Base-by-base conservation (phyloP, 2,113 vertebrate species). In the Eubucco bourcierii region DNA sequence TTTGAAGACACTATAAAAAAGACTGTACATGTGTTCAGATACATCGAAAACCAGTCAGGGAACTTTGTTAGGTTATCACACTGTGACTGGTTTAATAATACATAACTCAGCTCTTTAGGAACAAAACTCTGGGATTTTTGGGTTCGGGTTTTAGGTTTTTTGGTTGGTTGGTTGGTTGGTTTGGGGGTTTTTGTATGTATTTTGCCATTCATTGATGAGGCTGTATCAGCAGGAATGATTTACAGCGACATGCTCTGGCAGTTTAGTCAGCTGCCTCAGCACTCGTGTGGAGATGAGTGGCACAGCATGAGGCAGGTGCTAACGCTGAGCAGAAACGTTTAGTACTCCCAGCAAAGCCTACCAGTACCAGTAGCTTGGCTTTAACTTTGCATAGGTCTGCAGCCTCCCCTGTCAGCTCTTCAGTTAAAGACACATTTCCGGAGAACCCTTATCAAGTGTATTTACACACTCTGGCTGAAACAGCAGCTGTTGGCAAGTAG, bases 261-360 rank as follows among this genome's bases (percentile, higher is more conserved):
- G 94, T 84, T 92, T 94, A 89, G 94, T 95, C 97, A 97, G 95
- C 80, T 0, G 1, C 90, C 64, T 63, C 88, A 89, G 91, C 84
- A 92, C 97, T 97, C 96, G 87, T 96, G 97, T 83, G 95, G 94
- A 90, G 96, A 97, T 72, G 96, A 96, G 97, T 87, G 84, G 87
- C 92, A 94, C 75, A 79, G 78, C 88, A 97, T 23, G 93, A 95
- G 94, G 94, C 96, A 94, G 91, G 79, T 80, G 90, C 96, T 96
- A 97, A 96, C 94, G 83, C 95, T 63, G 66, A 93, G 46, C 85
- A 97, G 95, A 96, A 96, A 96, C 95, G 97, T 96, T 97, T 94
- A 97, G 90, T 59, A 75, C 78, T 95, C 92, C 37, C 41, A 75
- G 74, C 85, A 94, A 96, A 96, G 66, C 61, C 82, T 87, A 47